Evolutionary conservation across 1,140 invertebrate species (phyloP).

Genomic region (Diachasma alloeum): DNA sequence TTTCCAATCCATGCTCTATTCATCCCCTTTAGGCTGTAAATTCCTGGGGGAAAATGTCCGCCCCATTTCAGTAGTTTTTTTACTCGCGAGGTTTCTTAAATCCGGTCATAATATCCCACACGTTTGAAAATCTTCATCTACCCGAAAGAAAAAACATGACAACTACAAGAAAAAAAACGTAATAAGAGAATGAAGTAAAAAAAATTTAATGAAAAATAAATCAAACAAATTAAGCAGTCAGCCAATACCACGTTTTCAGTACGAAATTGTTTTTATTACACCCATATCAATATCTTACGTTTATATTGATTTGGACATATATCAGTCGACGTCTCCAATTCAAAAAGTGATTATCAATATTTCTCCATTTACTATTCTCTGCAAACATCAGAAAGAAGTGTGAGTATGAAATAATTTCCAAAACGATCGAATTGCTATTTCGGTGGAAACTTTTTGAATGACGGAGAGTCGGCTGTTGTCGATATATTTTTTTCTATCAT

Average conservation of each 20-base stretch:
- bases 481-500: conserved; percentile 33
- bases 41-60: no score
- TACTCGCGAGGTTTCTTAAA: neutral
- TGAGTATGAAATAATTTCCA: no score
- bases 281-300: conserved; percentile 63
- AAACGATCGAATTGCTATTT: neutral
- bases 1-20: no score
- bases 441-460: neutral
- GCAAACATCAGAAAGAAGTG: neutral
- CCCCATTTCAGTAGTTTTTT: no score
- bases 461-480: conserved; percentile 38
- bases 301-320: conserved; percentile 64
- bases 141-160: conserved; percentile 2
- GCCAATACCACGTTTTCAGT: conserved; percentile 65
- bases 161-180: neutral
- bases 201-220: conserved; percentile 41
- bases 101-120: neutral
- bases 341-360: neutral
- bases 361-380: neutral
- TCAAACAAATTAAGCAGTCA: conserved; percentile 64
- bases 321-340: conserved; percentile 56
- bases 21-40: no score
- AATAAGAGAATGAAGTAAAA: conserved; percentile 18
- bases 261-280: conserved; percentile 53
- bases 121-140: neutral